Conservation (phyloP, 1,140 invertebrate species). For the Microplitis demolitor region DNA sequence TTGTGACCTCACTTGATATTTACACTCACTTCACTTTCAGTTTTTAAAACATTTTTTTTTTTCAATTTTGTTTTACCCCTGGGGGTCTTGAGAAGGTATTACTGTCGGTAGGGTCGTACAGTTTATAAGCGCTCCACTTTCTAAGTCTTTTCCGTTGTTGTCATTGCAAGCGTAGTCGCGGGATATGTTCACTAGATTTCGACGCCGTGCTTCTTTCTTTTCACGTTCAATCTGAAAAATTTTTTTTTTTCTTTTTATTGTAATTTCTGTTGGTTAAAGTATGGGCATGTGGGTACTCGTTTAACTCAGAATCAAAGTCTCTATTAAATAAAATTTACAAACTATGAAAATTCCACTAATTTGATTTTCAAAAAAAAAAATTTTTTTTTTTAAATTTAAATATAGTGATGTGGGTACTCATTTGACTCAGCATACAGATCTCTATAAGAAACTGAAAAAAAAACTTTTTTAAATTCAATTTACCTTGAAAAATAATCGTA, state of each 20-base stretch:
- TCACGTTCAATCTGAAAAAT: constrained; percentile 53
- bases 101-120: constrained; percentile 44
- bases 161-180: constrained; percentile 41
- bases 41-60: background rate
- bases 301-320: background rate
- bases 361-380: no score
- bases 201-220: constrained; percentile 55
- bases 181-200: constrained; percentile 45
- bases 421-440: background rate
- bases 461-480: background rate
- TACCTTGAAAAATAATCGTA: constrained; percentile 76
- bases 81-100: constrained; percentile 27
- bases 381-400: no score
- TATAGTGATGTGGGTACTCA: no score
- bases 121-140: constrained; percentile 48
- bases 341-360: background rate
- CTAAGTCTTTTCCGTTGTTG: constrained; percentile 47
- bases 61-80: background rate
- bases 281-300: background rate
- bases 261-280: background rate
- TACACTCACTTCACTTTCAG: background rate
- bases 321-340: background rate
- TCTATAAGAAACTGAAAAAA: background rate
- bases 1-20: no score
- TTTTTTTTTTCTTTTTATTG: background rate